Evolutionary conservation across 2,113 vertebrate species (phyloP).

Genomic region (Anoplopoma fimbria): DNA sequence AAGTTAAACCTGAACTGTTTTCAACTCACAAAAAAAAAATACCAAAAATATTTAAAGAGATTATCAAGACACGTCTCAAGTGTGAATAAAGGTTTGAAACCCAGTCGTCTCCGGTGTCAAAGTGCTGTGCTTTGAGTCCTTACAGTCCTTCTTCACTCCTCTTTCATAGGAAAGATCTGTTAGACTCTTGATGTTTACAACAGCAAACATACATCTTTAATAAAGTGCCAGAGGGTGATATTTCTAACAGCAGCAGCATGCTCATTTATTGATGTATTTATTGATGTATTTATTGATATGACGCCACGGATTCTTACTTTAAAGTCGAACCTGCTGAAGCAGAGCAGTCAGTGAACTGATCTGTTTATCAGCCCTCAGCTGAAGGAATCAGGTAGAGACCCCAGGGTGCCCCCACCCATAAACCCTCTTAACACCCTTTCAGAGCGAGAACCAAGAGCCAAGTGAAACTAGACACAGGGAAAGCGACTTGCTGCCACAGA

Average conservation of each 20-base stretch:
- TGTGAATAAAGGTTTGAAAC: not conserved
- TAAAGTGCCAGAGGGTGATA: not conserved
- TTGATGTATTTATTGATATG: not conserved
- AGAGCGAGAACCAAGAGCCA: conserved; percentile 24
- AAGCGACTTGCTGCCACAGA: conserved; percentile 38
- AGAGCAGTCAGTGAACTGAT: not conserved
- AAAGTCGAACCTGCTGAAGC: conserved; percentile 1
- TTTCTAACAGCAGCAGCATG: not conserved
- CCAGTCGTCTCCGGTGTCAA: not conserved
- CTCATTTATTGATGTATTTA: conserved; percentile 20
- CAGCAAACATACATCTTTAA: not conserved
- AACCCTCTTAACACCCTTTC: not conserved
- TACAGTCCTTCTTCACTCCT: not conserved
- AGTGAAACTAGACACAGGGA: conserved; percentile 24
- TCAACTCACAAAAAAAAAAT: too few species aligned
- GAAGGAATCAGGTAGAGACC: not conserved
- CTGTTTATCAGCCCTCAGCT: not conserved
- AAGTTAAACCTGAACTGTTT: not conserved
- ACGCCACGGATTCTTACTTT: not conserved
- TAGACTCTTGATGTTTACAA: not conserved
- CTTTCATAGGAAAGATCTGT: not conserved
- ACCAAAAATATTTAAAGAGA: too few species aligned
- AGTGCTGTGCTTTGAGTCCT: not conserved
- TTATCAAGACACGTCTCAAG: too few species aligned
- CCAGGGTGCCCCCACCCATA: not conserved